These are phyloP conservation scores for Myxocyprinus asiaticus DNA, from an alignment of 2,113 vertebrate genomes.

Conservation along the genomic window DNA sequence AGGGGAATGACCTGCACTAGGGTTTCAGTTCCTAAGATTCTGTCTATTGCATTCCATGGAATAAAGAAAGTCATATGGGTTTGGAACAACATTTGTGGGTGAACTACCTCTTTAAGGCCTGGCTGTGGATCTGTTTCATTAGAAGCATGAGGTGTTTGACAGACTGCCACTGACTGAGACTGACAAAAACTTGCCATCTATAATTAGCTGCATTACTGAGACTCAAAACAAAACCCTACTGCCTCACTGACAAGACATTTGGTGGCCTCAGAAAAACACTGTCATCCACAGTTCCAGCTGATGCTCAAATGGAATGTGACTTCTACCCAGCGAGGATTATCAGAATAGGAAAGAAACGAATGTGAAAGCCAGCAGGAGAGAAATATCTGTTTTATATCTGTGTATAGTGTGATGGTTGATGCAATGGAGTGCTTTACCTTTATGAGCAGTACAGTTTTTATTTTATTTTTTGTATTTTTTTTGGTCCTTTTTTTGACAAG, in stretches of 20 bases:
- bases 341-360: neutral
- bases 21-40: too few relatives aligned
- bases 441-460: neutral
- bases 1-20: too few relatives aligned
- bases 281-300: neutral
- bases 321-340: neutral
- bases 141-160: neutral
- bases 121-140: neutral
- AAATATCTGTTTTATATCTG: neutral
- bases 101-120: neutral
- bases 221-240: conserved; percentile 22
- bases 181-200: conserved; percentile 16
- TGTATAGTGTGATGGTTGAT: conserved; percentile 5
- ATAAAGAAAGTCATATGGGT: too few relatives aligned
- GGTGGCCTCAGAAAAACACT: conserved; percentile 18
- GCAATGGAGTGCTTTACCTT: neutral
- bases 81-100: too few relatives aligned
- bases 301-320: neutral
- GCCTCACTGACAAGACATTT: conserved; percentile 23
- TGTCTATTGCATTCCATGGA: too few relatives aligned
- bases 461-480: neutral
- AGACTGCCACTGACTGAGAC: neutral
- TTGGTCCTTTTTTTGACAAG: neutral
- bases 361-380: neutral
- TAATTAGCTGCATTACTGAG: conserved; percentile 29